Base-by-base conservation (phyloP, 2,888 invertebrate species). In the Altica lythri region DNA sequence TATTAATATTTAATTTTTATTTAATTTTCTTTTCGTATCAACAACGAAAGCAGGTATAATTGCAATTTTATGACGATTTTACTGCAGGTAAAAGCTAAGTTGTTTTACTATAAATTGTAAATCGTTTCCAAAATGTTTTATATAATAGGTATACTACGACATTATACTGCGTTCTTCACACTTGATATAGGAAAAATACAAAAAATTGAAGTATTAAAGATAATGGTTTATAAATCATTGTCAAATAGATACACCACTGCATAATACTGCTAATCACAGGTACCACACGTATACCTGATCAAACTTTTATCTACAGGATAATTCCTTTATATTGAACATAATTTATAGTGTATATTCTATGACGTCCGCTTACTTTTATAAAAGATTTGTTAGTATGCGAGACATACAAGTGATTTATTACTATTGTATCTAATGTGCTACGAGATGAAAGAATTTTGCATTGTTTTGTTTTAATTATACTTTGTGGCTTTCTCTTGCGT, bases 231-330 rank as follows among this genome's bases (percentile, higher is more conserved):
- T n/a, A n/a, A n/a, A n/a, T n/a, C n/a, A n/a, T n/a, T n/a, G n/a
- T n/a, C 13, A 6, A 13, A 10, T 4, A 12, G 40, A 22, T 5
- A 8, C 40, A 40, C 40, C 40, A 40, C 40, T 40, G 40, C 5
- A 22, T 40, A 40, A 13, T 48, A 22, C 18, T 37, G 27, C 46
- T 57, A 53, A 57, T 55, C 53, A 55, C 49, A 42, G 52, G 49
- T 60, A 30, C 56, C 57, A 53, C 57, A 55, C 54, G 55, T 48
- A 54, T 46, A 56, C 53, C 49, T 47, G 58, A 59, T 59, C 51
- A 53, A 54, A 44, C 54, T 30, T 57, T 57, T 60, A 60, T 57
- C 53, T 60, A 44, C 34, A 48, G 60, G 57, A 60, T 60, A 57
- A 57, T 53, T 60, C 55, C 55, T 53, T 55, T 55, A 55, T 53